Percentiles rank a stretch among this genome's conserved stretches.
These are phyloP conservation scores for Hydra vulgaris DNA, from an alignment of 30 jellyfish, hydroid and myxozoan species.

Conservation along the genomic window DNA sequence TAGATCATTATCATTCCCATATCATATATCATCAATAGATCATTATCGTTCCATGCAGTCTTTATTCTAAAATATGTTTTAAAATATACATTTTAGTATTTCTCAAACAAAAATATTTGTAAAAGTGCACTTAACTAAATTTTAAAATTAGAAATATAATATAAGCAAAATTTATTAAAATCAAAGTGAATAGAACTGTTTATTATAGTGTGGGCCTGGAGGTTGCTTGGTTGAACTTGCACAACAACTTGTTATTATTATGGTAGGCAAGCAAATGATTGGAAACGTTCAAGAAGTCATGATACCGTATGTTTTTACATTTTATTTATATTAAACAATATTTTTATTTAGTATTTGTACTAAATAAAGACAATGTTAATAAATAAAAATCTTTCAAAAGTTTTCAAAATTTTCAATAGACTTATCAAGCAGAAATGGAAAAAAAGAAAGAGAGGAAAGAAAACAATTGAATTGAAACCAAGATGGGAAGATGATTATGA, in stretches of 20 bases:
- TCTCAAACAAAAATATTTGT: too few species aligned
- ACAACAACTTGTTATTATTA: slow-evolving; percentile 83
- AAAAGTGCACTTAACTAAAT: too few species aligned
- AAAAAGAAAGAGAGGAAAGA: slow-evolving; percentile 86
- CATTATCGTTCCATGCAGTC: too few species aligned
- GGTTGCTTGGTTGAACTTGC: slow-evolving; percentile 96
- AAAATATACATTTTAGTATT: too few species aligned
- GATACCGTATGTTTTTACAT: slow-evolving; percentile 62
- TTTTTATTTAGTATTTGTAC: background rate
- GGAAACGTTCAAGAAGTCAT: slow-evolving; percentile 95
- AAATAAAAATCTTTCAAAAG: too few species aligned
- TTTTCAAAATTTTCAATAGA: slow-evolving; percentile 24
- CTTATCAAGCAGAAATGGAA: slow-evolving; percentile 65
- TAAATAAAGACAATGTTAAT: too few species aligned
- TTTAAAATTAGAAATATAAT: too few species aligned
- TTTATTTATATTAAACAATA: slow-evolving; percentile 1
- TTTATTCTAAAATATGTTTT: too few species aligned
- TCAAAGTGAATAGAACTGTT: too few species aligned
- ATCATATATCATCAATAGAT: too few species aligned
- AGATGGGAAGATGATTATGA: slow-evolving; percentile 97
- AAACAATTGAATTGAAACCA: slow-evolving; percentile 63
- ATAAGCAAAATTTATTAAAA: too few species aligned
- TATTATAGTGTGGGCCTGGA: slow-evolving; percentile 92
- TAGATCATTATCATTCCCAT: too few species aligned
- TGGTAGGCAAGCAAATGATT: slow-evolving; percentile 93